Evolutionary conservation across 1,140 invertebrate species (phyloP).

Genomic region (Cardiocondyla obscurior): DNA sequence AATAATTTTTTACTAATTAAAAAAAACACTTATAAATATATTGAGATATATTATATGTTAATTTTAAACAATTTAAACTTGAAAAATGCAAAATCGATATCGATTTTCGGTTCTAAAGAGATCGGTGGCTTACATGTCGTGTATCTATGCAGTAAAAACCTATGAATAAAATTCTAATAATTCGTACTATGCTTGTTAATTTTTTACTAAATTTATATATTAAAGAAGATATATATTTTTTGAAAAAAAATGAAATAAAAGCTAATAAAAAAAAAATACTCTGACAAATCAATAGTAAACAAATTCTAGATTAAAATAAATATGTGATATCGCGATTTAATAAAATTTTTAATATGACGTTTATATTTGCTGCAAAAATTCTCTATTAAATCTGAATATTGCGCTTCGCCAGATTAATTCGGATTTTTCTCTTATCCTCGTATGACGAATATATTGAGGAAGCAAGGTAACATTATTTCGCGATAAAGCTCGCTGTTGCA

Average conservation of each 20-base stretch:
- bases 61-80: background rate
- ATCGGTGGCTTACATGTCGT: conserved; percentile 69
- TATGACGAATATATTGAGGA: background rate
- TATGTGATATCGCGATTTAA: background rate
- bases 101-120: conserved; percentile 68
- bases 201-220: background rate
- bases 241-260: background rate
- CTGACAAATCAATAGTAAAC: background rate
- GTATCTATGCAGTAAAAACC: conserved; percentile 51
- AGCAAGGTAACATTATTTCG: background rate
- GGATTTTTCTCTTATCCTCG: background rate
- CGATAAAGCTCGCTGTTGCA: background rate
- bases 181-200: background rate
- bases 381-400: conserved; percentile 4
- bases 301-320: background rate
- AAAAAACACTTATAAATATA: background rate
- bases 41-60: background rate
- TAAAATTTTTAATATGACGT: background rate
- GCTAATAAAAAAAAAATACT: background rate
- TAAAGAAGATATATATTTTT: conserved; percentile 19
- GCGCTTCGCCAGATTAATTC: background rate
- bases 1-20: background rate
- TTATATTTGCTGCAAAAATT: no score
- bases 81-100: background rate
- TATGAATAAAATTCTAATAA: conserved; percentile 17